Evolutionary conservation across 2,888 invertebrate species (phyloP), one percentile per base, ranked within the genome.

Genomic region (Thumatha senex): DNA sequence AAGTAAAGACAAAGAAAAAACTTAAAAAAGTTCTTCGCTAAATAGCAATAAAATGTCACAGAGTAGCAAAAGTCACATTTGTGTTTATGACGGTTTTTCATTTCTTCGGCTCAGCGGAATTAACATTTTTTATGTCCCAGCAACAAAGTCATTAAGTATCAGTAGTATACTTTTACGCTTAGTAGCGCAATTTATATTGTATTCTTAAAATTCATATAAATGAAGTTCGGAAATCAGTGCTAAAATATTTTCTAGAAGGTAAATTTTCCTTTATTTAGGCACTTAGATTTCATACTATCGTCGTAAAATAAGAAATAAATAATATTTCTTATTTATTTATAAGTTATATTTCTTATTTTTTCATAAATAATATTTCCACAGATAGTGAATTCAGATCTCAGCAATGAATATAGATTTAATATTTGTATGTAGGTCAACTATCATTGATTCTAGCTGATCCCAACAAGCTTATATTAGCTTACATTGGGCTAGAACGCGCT

Each of bases 41-140:
- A 42, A 7, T 24, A n/a, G n/a, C 4, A 42, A 15, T n/a, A 7
- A 53, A 56, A 53, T 48, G 58, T 46, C 56, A 46, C 40, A 38
- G 46, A 40, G 48, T 61, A 41, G 46, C 48, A 35, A 61, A 61
- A 63, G 46, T 63, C 65, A 47, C 69, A 57, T 72, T 76, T 64
- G 70, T 73, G 76, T 81, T 84, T 78, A 79, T 76, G 78, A 78
- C 67, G 18, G 66, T 66, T 71, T 72, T 74, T 70, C 72, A 64
- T 71, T 78, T 68, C 70, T 70, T 70, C 62, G 56, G 61, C 65
- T 67, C 72, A 72, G 72, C 67, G 72, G 72, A 82, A 83, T 84
- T 84, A 84, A 80, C 82, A 83, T 85, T 84, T 84, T n/a, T 84
- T 85, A 84, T 80, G 80, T 72, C 76, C 70, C 69, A 54, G 67